Base-by-base conservation (phyloP, 2,113 vertebrate genomes). In the Solea senegalensis region DNA sequence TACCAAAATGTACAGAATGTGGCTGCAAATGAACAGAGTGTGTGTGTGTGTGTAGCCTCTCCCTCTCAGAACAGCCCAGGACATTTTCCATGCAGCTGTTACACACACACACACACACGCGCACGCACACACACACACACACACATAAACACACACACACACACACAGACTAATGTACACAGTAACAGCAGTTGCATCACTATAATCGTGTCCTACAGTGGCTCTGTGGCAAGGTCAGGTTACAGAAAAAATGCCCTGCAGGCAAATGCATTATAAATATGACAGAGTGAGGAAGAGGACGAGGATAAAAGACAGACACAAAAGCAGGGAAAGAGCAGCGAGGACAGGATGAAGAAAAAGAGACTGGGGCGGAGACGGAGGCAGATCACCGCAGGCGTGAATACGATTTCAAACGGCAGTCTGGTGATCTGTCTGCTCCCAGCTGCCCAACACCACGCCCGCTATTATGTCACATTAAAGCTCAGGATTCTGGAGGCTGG, bases 161-260 rank as follows among this genome's bases (percentile, higher is more conserved):
- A 74, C 57, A 58, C 65, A 39, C 44, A 69, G 63, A 65, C 68
- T 64, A 43, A 63, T 28, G 41, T 21, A 72, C 14, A 72, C n/a
- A 56, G 7, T 27, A 14, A 65, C 44, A 60, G 21, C 28, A 58
- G 82, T 72, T 77, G 67, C 81, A 85, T 87, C 83, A 87, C 78
- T 80, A 68, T 86, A 86, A 87, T 89, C 65, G 52, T 78, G 81
- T 84, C 73, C 78, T 86, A 82, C 85, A 87, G 83, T 83, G 40
- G 21, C 78, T 74, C 71, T 8, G 39, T 69, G 67, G 51, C 85
- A 86, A 89, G 85, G 88, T 87, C 85, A 73, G 83, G 73, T 76
- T 80, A 73, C 63, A 74, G 69, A 74, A 60, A 21, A 76, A 71
- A 87, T 28, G 76, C 65, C 85, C 85, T 57, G 83, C 78, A 84